Base-by-base conservation (phyloP, 2,888 invertebrate genomes). In the Cataglyphis cursor region DNA sequence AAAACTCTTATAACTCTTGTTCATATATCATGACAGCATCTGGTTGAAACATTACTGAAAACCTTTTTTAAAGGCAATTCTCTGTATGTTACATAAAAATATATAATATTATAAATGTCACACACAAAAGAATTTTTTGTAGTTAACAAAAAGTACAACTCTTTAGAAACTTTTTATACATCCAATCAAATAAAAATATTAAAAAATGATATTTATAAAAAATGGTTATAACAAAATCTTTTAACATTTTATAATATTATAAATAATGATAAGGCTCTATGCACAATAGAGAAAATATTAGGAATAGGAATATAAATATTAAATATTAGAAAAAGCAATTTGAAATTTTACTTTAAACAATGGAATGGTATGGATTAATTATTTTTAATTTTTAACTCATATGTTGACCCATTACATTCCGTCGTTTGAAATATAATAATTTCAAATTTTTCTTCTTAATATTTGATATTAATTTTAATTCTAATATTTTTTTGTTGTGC, bases 1-100 rank as follows among this genome's bases (percentile, higher is more conserved):
- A 31, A 10, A 72, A 73, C 48, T 35, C 15, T 84, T 66, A 24
- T 59, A 68, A 65, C 28, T 61, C 10, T 57, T 66, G 62, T 61
- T 48, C 59, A 5, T 35, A 44, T 57, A 31, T 54, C 12, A n/a
- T 57, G 51, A 64, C 35, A 68, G 28, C 12, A 51, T 48, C 18
- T 66, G 35, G 10, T 15, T 24, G 10, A 8, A 66, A 54, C n/a
- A 28, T 41, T 57, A 41, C 3, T 57, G 3, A 35, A 15, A n/a
- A 6, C 2, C n/a, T n/a, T 68, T 28, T 24, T 38, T n/a, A n/a
- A 21, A n/a, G 35, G 66, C 66, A 54, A 15, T 68, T 28, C 12
- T 24, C 18, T 10, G 4, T 51, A 51, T 51, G 51, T 54, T 24
- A 51, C 0, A 12, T 38, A 18, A 62, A 38, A 66, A 24, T 54